Evolutionary conservation across 2,113 vertebrate genomes (phyloP), one percentile per base, ranked within the genome.

Genomic region (Rhinopomastus cyanomelas): DNA sequence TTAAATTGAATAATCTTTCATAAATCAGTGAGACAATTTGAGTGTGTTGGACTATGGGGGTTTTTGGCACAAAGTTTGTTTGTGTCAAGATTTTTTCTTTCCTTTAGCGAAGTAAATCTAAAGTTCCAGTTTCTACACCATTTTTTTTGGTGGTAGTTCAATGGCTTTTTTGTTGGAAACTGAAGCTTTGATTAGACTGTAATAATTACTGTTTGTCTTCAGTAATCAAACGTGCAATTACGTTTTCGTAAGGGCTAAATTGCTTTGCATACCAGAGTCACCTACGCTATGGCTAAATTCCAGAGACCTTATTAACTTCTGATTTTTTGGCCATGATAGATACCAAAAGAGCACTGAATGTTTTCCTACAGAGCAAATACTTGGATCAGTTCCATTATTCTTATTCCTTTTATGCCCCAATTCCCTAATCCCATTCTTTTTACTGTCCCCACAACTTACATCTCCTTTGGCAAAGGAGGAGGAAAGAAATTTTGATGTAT

Each of bases 321-420:
- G 5, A 48, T 75, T 88, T 93, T 78, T 64, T 1, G 1, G 37
- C 57, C 16, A 39, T 53, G 34, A 60, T 44, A n/a, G 44, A 49
- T 68, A 72, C 42, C 17, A 75, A 83, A 93, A 90, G 29, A 91
- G 8, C 19, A 78, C 11, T 59, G 29, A 4, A 8, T 32, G 5
- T 71, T 49, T 27, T 82, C 42, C 39, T 53, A 18, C 18, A 56
- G 69, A 76, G 20, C 16, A 82, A 61, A 30, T 66, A 55, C 52
- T 71, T 81, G 80, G 52, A 83, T 74, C 3, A n/a, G 30, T 71
- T 88, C 64, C 30, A 83, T 81, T 69, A 55, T 64, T 93, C 16
- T 57, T 49, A 37, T 57, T 65, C 32, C 12, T 68, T 83, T 80
- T 85, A 78, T 30, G 49, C 20, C 22, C 6, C 25, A 86, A 3